These are phyloP conservation scores for Blomia tropicalis DNA, from an alignment of 2,888 invertebrate species.

Conservation along the genomic window DNA sequence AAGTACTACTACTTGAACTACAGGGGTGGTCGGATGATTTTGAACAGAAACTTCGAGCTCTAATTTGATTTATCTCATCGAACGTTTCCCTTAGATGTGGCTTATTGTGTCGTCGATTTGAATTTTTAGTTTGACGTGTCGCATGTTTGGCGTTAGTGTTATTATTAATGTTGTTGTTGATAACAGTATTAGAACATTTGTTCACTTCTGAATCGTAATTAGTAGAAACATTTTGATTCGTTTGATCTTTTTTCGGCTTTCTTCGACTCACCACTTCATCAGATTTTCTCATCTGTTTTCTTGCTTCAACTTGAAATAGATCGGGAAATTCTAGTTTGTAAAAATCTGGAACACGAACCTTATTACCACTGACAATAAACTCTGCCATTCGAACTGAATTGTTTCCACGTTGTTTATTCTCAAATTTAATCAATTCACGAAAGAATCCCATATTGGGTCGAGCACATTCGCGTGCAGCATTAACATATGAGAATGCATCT, in stretches of 20 bases:
- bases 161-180: too few relatives aligned
- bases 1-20: too few relatives aligned
- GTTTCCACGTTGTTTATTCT: neutral
- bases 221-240: too few relatives aligned
- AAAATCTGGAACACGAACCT: neutral
- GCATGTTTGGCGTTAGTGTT: too few relatives aligned
- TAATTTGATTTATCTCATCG: neutral
- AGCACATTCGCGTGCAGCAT: neutral
- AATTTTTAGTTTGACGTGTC: too few relatives aligned
- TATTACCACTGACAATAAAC: neutral
- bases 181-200: too few relatives aligned
- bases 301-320: neutral
- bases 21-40: too few relatives aligned
- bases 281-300: neutral
- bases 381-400: conserved; percentile 7
- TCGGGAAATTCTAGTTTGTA: neutral
- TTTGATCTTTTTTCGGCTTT: too few relatives aligned
- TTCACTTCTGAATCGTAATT: too few relatives aligned
- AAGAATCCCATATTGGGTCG: conserved; percentile 19
- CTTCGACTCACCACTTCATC: too few relatives aligned
- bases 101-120: too few relatives aligned
- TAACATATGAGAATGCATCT: neutral
- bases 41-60: neutral
- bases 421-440: conserved; percentile 11
- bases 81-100: neutral